Base-by-base conservation (phyloP, 2,797 vertebrate species). In the Zenarchopterus dispar region DNA sequence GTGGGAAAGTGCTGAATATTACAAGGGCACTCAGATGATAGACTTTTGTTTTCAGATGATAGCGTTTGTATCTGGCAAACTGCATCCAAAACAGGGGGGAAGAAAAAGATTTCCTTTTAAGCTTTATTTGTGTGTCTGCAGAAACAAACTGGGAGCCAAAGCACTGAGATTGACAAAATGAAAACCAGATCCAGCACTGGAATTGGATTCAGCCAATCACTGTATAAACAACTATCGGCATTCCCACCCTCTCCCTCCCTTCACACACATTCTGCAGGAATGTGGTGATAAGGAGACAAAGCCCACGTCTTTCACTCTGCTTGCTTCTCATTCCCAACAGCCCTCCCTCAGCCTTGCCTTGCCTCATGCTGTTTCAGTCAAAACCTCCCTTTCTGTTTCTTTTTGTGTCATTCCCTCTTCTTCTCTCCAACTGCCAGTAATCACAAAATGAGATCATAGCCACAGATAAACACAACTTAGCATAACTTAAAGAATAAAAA, bases 281-380 rank as follows among this genome's bases (percentile, higher is more conserved):
- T 94, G 92, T 89, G 84, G 75, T 85, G 91, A 94, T 93, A 94
- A 93, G 84, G 64, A 84, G 70, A 78, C 75, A 75, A 67, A 78
- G 84, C 77, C 74, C 62, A 63, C 67, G 72, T 74, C 79, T 80
- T 48, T 67, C 59, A 23, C 62, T 47, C 70, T 8, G 79, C 36
- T 79, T 55, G 59, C 70, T 77, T 86, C 79, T 80, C 66, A 79
- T 81, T 84, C 74, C 66, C 47, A 78, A 75, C 41, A 1, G 36
- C 70, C 13, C 36, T 8, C 36, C 36, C 3, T 28, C 5, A 5
- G 36, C 13, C 36, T 77, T 72, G 56, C 62, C 49, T 82, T 63
- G 60, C 67, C 61, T 73, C 76, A 70, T 24, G 72, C 51, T 8
- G 10, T 60, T 60, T 67, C 61, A 41, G 8, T 56, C 24, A 60